These are phyloP conservation scores for Polylopha cassiicola DNA, from an alignment of 2,888 invertebrate species.

Conservation along the genomic window DNA sequence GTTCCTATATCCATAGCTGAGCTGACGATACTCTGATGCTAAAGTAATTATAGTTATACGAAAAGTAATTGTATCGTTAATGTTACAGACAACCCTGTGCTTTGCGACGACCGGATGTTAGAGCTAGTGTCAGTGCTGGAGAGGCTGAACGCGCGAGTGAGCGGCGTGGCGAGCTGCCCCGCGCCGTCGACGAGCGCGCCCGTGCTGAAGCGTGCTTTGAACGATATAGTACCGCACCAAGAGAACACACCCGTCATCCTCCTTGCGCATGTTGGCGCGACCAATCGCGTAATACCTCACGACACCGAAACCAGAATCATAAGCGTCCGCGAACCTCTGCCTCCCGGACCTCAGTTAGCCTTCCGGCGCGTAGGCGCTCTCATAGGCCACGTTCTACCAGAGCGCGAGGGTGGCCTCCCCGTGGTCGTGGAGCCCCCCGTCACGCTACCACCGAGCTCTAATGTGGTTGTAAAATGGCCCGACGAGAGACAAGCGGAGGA, in stretches of 20 bases:
- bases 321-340: slow-evolving; percentile 32
- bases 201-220: slow-evolving; percentile 53
- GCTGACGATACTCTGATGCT: too few species aligned
- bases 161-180: slow-evolving; percentile 80
- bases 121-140: slow-evolving; percentile 84
- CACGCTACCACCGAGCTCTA: slow-evolving; percentile 54
- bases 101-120: slow-evolving; percentile 84
- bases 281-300: slow-evolving; percentile 31
- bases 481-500: slow-evolving; percentile 44
- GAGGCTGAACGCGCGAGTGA: slow-evolving; percentile 83
- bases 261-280: slow-evolving; percentile 44
- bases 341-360: slow-evolving; percentile 42
- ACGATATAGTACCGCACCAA: slow-evolving; percentile 49
- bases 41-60: too few species aligned
- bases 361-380: slow-evolving; percentile 60
- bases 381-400: slow-evolving; percentile 57
- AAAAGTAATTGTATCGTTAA: slow-evolving; percentile 4
- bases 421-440: slow-evolving; percentile 65
- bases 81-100: slow-evolving; percentile 86
- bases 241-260: slow-evolving; percentile 50
- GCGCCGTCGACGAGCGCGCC: slow-evolving; percentile 51
- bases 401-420: slow-evolving; percentile 56
- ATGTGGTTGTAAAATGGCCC: slow-evolving; percentile 67
- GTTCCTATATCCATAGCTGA: too few species aligned
- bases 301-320: slow-evolving; percentile 26